A percentile compares a stretch with the other conserved stretches of the same genome.
These are phyloP conservation scores for Tupaia chinensis DNA, from an alignment of 2,113 vertebrate species.

Conservation along the genomic window DNA sequence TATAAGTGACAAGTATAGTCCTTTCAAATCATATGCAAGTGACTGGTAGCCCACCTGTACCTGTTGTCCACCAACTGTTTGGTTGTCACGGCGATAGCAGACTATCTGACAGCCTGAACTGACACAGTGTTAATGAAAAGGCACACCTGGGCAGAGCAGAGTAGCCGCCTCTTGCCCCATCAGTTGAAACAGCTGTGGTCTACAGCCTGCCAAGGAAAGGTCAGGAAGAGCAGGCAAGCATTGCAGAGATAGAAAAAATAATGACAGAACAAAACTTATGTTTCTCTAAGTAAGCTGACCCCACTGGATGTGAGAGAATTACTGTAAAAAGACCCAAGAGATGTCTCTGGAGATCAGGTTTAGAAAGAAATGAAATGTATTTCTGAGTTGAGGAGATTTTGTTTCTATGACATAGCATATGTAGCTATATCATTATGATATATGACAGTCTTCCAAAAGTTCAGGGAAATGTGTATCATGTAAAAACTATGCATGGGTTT, in stretches of 20 bases:
- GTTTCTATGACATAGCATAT: neutral
- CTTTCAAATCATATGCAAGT: slow-evolving; percentile 40
- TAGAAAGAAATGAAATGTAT: slow-evolving; percentile 35
- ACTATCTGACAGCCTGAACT: slow-evolving; percentile 11
- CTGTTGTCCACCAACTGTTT: slow-evolving; percentile 62
- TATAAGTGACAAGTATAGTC: slow-evolving; percentile 1
- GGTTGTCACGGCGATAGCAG: slow-evolving; percentile 12
- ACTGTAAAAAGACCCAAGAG: neutral
- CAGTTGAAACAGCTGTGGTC: slow-evolving; percentile 67
- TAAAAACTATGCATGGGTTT: too few relatives aligned
- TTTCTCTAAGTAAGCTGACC: slow-evolving; percentile 5
- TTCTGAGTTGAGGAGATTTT: neutral
- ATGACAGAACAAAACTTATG: slow-evolving; percentile 38
- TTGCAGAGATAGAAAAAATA: slow-evolving; percentile 42
- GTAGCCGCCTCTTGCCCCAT: neutral
- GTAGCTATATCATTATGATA: neutral
- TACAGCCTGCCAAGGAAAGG: slow-evolving; percentile 57
- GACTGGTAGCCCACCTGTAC: slow-evolving; percentile 54
- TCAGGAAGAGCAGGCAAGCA: slow-evolving; percentile 35
- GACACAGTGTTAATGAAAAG: slow-evolving; percentile 59
- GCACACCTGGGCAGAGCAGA: slow-evolving; percentile 41
- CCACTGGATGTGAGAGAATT: slow-evolving; percentile 37
- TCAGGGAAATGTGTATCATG: too few relatives aligned
- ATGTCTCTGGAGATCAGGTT: slow-evolving; percentile 7
- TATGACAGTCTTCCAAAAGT: too few relatives aligned